phyloP scores from a whole-genome alignment of 1,140 invertebrate species.

The Apocrypta bakeri region DNA sequence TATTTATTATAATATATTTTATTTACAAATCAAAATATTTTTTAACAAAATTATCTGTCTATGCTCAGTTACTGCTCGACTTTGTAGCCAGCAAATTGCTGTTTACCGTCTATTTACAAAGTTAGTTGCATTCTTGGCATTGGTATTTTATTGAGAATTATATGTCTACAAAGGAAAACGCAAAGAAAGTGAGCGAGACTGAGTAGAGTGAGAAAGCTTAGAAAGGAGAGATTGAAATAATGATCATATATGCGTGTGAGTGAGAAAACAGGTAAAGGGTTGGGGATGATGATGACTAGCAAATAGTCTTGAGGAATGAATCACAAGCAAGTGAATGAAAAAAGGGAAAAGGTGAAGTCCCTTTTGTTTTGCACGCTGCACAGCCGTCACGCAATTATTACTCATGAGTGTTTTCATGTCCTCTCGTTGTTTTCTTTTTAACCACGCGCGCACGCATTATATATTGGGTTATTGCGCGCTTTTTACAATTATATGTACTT shows the following conservation, averaged over 20 bases:
- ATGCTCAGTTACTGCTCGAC: constrained; percentile 11
- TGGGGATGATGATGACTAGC: background rate
- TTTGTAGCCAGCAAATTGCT: constrained; percentile 33
- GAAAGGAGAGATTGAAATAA: background rate
- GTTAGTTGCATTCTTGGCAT: background rate
- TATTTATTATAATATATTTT: background rate
- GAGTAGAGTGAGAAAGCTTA: constrained; percentile 16
- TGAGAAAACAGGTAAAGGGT: background rate
- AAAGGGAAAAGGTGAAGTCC: constrained; percentile 50
- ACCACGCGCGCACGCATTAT: constrained; percentile 66
- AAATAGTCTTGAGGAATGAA: background rate
- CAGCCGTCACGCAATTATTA: constrained; percentile 70
- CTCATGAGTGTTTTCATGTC: constrained; percentile 71
- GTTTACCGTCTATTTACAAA: constrained; percentile 18
- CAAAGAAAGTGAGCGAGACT: constrained; percentile 1
- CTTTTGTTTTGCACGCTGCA: constrained; percentile 73
- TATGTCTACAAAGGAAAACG: background rate
- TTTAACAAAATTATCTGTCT: constrained; percentile 25
- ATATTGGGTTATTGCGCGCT: constrained; percentile 58
- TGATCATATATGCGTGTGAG: background rate
- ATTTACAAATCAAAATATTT: constrained; percentile 4
- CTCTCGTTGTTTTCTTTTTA: constrained; percentile 62
- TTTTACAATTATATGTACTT: constrained; percentile 52
- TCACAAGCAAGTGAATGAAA: background rate
- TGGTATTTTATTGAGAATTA: background rate